These are phyloP conservation scores for Neoseiulus cucumeris DNA, from an alignment of 1,140 invertebrate genomes.

Conservation along the genomic window DNA sequence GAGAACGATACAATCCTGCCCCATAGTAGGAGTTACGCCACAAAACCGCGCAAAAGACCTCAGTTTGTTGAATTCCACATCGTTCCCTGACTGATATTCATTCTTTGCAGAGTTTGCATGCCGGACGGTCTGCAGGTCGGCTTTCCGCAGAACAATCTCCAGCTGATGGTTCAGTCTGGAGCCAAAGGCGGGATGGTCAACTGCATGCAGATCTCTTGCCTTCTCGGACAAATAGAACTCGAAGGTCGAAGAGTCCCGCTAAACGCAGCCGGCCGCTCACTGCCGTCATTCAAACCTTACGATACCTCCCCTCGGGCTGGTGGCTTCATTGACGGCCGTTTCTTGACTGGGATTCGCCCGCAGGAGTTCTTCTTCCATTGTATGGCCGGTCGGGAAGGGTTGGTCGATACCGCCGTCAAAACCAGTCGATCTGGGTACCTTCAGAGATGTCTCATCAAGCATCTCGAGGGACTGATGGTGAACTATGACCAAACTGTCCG, in stretches of 20 bases:
- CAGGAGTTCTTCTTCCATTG: slow-evolving; percentile 99
- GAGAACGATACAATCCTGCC: no score
- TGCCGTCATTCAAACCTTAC: slow-evolving; percentile 80
- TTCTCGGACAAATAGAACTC: slow-evolving; percentile 91
- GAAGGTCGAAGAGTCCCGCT: slow-evolving; percentile 88
- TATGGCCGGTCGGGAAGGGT: slow-evolving; percentile 91
- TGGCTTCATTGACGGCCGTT: slow-evolving; percentile 84
- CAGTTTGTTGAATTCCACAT: no score
- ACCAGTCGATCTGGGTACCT: slow-evolving; percentile 94
- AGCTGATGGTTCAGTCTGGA: slow-evolving; percentile 92
- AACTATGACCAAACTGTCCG: slow-evolving; percentile 84
- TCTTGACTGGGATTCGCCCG: slow-evolving; percentile 88
- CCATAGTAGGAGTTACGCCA: no score
- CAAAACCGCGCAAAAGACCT: no score
- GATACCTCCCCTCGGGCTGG: slow-evolving; percentile 77
- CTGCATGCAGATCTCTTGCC: slow-evolving; percentile 89
- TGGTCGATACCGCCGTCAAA: slow-evolving; percentile 50
- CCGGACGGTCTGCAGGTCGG: slow-evolving; percentile 52
- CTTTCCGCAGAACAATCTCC: slow-evolving; percentile 87
- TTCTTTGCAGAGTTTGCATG: slow-evolving; percentile 40
- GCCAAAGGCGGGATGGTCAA: slow-evolving; percentile 94
- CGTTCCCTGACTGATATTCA: slow-evolving; percentile 11
- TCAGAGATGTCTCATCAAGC: slow-evolving; percentile 86
- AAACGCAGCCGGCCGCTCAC: slow-evolving; percentile 72
- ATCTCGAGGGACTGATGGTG: slow-evolving; percentile 78